Conservation (phyloP, 2,888 invertebrate genomes). For the Tanaodytes sp. region DNA sequence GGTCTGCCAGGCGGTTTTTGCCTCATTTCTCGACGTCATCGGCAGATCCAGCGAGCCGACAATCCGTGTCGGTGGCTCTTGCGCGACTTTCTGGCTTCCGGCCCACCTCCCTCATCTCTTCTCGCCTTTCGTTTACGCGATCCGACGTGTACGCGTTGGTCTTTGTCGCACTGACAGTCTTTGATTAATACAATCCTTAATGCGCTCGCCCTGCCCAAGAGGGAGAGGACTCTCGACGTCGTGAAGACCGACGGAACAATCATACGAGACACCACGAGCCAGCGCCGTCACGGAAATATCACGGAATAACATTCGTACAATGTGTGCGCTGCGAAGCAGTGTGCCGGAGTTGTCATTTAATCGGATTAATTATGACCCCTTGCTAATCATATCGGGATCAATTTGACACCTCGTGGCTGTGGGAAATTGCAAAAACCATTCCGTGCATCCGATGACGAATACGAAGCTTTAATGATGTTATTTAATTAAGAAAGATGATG, state of each 20-base stretch:
- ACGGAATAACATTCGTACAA: conserved; percentile 1
- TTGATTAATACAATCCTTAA: conserved; percentile 73
- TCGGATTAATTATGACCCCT: no score
- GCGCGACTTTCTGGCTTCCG: conserved; percentile 57
- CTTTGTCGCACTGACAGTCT: conserved; percentile 68
- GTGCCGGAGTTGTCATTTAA: no score
- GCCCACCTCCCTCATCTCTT: conserved; percentile 39
- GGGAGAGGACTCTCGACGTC: conserved; percentile 47
- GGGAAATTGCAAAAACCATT: no score
- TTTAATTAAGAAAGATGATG: no score
- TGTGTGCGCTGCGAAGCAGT: no score
- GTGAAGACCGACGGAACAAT: conserved; percentile 28
- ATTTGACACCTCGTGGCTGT: no score
- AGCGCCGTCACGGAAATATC: conserved; percentile 13
- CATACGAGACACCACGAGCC: conserved; percentile 21
- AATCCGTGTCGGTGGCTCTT: conserved; percentile 64
- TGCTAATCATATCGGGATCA: no score
- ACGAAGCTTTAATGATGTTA: no score
- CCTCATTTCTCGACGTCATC: conserved; percentile 72
- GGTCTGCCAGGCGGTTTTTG: conserved; percentile 70
- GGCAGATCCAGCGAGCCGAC: conserved; percentile 66
- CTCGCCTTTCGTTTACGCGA: conserved; percentile 42
- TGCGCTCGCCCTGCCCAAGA: conserved; percentile 58
- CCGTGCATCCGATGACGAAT: no score
- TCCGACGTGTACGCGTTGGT: conserved; percentile 51